Evolutionary conservation across 2,888 invertebrate genomes (phyloP).

Genomic region (Lycophotia porphyrea): DNA sequence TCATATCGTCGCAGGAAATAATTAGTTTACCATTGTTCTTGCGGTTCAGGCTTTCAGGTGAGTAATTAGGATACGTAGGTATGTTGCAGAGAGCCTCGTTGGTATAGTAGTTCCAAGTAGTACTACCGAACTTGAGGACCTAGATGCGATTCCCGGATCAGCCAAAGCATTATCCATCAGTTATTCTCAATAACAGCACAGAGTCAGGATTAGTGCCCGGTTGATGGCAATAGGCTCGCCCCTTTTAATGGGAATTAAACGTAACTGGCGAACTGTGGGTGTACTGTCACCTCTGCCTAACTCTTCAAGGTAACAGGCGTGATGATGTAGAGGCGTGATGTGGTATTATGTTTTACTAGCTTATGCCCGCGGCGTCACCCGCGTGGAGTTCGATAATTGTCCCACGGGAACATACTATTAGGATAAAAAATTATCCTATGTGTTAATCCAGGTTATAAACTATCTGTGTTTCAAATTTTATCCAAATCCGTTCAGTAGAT

Average conservation of each 20-base stretch:
- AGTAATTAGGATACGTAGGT: neutral
- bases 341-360: slow-evolving; percentile 14
- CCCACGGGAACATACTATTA: too few relatives aligned
- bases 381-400: too few relatives aligned
- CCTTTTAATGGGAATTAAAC: neutral
- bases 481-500: too few relatives aligned
- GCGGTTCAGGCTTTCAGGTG: slow-evolving; percentile 53
- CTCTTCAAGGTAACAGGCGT: neutral
- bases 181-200: neutral
- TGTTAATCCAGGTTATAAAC: too few relatives aligned
- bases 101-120: too few relatives aligned
- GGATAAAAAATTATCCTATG: too few relatives aligned
- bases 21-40: slow-evolving; percentile 40
- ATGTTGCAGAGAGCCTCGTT: too few relatives aligned
- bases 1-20: slow-evolving; percentile 53
- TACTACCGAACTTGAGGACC: neutral
- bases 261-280: neutral
- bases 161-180: neutral
- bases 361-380: too few relatives aligned
- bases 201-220: neutral
- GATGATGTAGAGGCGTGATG: neutral
- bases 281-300: neutral
- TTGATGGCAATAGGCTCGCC: neutral
- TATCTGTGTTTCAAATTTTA: too few relatives aligned
- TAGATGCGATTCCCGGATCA: neutral